Evolutionary conservation across 2,888 invertebrate species (phyloP), one percentile per base, ranked within the genome.

Genomic region (Linyphia triangularis): DNA sequence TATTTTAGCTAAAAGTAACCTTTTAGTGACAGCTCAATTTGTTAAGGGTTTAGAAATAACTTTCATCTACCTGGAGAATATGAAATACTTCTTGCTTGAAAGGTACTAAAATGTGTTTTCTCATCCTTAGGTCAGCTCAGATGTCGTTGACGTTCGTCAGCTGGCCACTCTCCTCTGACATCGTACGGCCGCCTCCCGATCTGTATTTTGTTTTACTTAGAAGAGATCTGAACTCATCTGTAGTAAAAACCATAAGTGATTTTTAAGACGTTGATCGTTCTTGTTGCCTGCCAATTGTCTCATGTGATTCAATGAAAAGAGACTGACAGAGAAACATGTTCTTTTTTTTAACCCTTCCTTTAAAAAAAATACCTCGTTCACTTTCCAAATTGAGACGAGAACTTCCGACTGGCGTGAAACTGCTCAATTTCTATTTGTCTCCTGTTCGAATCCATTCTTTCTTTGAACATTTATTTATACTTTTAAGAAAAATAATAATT

Each of bases 111-210:
- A 9, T 67, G 9, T 51, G 33, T 37, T 37, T n/a, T 65, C 6
- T 2, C 6, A n/a, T 19, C 57, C 67, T 70, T 24, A 89, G 89
- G 89, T 89, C 79, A 89, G 84, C 30, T 65, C 84, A 79, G 89
- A 89, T 78, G 84, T 89, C 22, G 65, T 30, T 6, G 89, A 89
- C 40, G 89, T 79, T 26, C 79, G 84, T n/a, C 89, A 89, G n/a
- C 84, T 89, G 40, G 89, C 89, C 89, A 89, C 89, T 37, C 65
- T 89, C 33, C 84, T 89, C 67, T 89, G 78, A 89, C 84, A 73
- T 63, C 69, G 59, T 79, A 24, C 67, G 19, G 43, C 24, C 57
- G 65, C 73, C 33, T 22, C 59, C 69, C 22, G 70, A 75, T 81
- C 72, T 85, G 19, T 75, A 81, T 88, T 75, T 75, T 75, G 6